Evolutionary conservation across 2,113 vertebrate species (phyloP).

Genomic region (Sinocyclocheilus grahami): DNA sequence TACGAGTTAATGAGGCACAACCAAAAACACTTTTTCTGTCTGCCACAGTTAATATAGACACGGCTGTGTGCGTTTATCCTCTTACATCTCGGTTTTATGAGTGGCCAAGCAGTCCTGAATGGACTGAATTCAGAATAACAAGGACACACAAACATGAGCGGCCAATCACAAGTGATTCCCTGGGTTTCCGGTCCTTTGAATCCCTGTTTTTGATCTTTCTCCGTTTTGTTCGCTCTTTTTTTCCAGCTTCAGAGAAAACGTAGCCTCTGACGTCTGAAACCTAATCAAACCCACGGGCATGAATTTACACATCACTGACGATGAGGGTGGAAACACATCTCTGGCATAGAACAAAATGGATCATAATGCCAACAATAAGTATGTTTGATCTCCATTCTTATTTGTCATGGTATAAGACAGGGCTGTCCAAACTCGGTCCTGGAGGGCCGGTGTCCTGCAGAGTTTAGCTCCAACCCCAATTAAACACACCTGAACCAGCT

Average conservation of each 20-base stretch:
- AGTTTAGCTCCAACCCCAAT: too few relatives aligned
- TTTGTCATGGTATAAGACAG: background rate
- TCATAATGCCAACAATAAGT: background rate
- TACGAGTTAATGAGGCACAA: background rate
- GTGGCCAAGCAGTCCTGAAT: background rate
- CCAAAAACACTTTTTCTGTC: background rate
- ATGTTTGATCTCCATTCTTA: background rate
- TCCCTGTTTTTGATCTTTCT: background rate
- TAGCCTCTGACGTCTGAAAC: constrained; percentile 18
- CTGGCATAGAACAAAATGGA: background rate
- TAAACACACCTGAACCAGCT: too few relatives aligned
- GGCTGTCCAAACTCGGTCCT: too few relatives aligned
- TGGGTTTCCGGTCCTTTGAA: background rate
- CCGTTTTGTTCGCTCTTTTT: background rate
- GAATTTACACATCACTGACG: constrained; percentile 19
- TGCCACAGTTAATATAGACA: background rate
- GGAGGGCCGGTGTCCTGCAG: too few relatives aligned
- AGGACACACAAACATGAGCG: background rate
- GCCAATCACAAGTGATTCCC: constrained; percentile 9
- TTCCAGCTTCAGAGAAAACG: background rate
- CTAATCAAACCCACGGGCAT: background rate
- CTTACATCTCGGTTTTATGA: background rate
- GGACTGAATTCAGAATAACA: background rate
- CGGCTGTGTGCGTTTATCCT: background rate
- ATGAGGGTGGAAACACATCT: background rate